phyloP scores from a whole-genome alignment of 2,888 invertebrate genomes.

The Sesamia inferens region DNA sequence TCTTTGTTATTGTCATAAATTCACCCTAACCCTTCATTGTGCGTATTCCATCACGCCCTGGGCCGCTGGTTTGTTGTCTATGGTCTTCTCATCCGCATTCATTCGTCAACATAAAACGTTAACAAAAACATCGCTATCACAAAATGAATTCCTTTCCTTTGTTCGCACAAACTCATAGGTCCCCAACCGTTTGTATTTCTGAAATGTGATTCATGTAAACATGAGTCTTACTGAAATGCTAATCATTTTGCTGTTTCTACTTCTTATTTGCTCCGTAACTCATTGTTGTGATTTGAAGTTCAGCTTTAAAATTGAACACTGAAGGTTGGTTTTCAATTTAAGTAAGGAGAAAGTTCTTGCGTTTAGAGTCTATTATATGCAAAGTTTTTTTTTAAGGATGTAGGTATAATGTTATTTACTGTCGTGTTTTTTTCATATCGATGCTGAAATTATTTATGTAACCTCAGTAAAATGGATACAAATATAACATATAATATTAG shows the following conservation, averaged over 20 bases:
- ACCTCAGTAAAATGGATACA: too few relatives aligned
- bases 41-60: neutral
- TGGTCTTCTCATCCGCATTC: neutral
- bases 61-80: neutral
- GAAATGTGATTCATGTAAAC: conserved; percentile 24
- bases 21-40: neutral
- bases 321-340: conserved; percentile 7
- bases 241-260: conserved; percentile 41
- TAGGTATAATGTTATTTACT: conserved; percentile 29
- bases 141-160: neutral
- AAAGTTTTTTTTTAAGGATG: conserved; percentile 12
- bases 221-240: conserved; percentile 23
- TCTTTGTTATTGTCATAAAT: neutral
- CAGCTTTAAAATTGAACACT: rapidly evolving
- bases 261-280: neutral
- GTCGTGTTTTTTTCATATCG: conserved; percentile 33
- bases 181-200: conserved; percentile 8
- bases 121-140: neutral
- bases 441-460: conserved; percentile 2
- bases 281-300: neutral
- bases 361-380: neutral
- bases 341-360: neutral
- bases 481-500: too few relatives aligned
- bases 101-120: neutral
- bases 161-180: neutral